Percentiles rank a stretch among this genome's conserved stretches.
These are phyloP conservation scores for Drosophila paranaensis DNA, from an alignment of 2,888 invertebrate species.

Conservation along the genomic window DNA sequence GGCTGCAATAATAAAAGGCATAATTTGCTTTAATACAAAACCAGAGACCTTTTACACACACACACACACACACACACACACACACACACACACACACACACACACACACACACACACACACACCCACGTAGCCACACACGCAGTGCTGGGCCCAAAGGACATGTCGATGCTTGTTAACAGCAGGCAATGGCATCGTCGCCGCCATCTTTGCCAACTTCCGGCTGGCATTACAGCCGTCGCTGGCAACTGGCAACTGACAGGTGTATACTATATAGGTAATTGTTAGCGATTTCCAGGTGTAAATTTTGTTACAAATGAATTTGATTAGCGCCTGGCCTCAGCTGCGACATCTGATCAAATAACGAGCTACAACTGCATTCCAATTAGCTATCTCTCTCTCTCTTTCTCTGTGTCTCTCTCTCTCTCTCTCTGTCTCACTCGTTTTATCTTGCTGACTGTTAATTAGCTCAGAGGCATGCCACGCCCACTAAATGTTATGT, in stretches of 20 bases:
- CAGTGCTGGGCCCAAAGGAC: constrained; percentile 34
- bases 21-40: constrained; percentile 66
- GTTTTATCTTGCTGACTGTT: not conserved
- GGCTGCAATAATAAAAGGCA: constrained; percentile 61
- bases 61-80: constrained; percentile 30
- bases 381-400: constrained; percentile 3
- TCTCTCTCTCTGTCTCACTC: too few relatives aligned
- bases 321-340: constrained; percentile 56
- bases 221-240: constrained; percentile 68
- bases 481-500: constrained; percentile 6
- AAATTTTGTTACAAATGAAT: constrained; percentile 64
- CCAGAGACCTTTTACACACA: constrained; percentile 39
- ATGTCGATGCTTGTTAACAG: constrained; percentile 55
- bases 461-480: constrained; percentile 24
- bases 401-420: too few relatives aligned
- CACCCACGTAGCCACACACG: constrained; percentile 11
- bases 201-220: constrained; percentile 66
- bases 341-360: constrained; percentile 31
- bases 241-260: constrained; percentile 18
- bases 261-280: constrained; percentile 59
- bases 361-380: constrained; percentile 34
- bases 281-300: constrained; percentile 58
- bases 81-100: constrained; percentile 33
- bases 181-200: constrained; percentile 30
- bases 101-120: constrained; percentile 30